Base-by-base conservation (phyloP, 2,113 vertebrate genomes). In the Urocitellus parryii region DNA sequence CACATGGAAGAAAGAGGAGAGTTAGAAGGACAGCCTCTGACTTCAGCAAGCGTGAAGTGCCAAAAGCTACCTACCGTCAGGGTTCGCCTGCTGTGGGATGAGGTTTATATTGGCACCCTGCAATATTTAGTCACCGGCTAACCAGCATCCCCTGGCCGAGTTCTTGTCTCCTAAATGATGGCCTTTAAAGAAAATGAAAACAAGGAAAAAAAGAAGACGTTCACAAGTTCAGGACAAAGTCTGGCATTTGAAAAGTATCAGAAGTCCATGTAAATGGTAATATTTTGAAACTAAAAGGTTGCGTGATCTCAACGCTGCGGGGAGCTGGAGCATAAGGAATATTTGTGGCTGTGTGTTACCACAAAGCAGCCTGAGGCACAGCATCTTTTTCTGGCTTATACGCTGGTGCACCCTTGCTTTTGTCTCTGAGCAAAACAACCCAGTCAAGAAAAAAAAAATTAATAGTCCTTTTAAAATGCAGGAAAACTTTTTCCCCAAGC, bases 251-350 rank as follows among this genome's bases (percentile, higher is more conserved):
- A 80, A 91, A 91, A 22, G 67, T 13, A 70, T 58, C 29, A 81
- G 95, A 93, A 78, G 14, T 65, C 76, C 51, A 73, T 18, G 45
- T 73, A 67, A 87, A 83, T 63, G 39, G 39, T 25, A 73, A 12
- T 79, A 87, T 68, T 96, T 87, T 86, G 73, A 85, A 90, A 63
- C 16, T 22, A 17, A 95, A 84, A 85, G 20, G 9, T 25, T 63
- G 4, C 7, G 20, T 68, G 61, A 24, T 22, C n/a, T 73, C 17
- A 80, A 70, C 32, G 56, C 82, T 37, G 56, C 73, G 34, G 56
- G 5, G 17, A 0, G 0, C n/a, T 84, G 51, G 24, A 29, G 48
- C 4, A 17, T 18, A 45, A 27, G 25, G 37, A 63, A 58, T 45
- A 29, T n/a, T 73, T 81, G 61, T 67, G 68, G 51, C 16, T 56